Conservation (phyloP, 2,113 vertebrate species). For the Rhea pennata region DNA sequence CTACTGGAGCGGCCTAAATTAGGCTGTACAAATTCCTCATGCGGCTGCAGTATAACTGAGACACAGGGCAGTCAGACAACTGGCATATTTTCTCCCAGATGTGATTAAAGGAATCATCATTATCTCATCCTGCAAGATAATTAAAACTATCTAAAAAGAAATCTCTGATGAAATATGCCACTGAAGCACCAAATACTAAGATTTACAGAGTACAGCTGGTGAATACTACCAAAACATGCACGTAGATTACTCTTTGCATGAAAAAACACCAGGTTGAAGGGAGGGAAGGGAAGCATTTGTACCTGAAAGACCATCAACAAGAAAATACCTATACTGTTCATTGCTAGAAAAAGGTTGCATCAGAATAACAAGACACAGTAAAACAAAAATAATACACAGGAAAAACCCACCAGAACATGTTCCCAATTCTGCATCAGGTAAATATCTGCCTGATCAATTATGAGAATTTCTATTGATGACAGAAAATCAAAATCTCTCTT, state of each 20-base stretch:
- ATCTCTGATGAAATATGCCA: background rate
- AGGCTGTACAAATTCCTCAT: background rate
- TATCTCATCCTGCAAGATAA: background rate
- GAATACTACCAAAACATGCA: background rate
- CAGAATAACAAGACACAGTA: background rate
- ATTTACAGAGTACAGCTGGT: background rate
- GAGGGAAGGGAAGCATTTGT: background rate
- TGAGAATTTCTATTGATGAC: slow-evolving; percentile 92
- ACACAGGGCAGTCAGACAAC: background rate
- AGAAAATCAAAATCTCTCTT: slow-evolving; percentile 95
- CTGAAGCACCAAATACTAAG: background rate
- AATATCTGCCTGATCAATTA: slow-evolving; percentile 94
- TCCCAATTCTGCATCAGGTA: slow-evolving; percentile 99
- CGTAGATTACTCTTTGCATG: background rate
- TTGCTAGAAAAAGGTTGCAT: background rate
- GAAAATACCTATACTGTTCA: background rate
- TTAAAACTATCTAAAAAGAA: background rate
- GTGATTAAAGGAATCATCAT: background rate
- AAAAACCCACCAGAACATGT: slow-evolving; percentile 87
- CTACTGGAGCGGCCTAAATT: background rate
- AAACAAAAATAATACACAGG: background rate
- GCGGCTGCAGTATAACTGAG: background rate
- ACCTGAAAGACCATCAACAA: background rate
- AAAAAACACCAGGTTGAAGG: background rate
- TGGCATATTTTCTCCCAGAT: background rate